Evolutionary conservation across 2,113 vertebrate species (phyloP).

Genomic region (Raja brachyura): DNA sequence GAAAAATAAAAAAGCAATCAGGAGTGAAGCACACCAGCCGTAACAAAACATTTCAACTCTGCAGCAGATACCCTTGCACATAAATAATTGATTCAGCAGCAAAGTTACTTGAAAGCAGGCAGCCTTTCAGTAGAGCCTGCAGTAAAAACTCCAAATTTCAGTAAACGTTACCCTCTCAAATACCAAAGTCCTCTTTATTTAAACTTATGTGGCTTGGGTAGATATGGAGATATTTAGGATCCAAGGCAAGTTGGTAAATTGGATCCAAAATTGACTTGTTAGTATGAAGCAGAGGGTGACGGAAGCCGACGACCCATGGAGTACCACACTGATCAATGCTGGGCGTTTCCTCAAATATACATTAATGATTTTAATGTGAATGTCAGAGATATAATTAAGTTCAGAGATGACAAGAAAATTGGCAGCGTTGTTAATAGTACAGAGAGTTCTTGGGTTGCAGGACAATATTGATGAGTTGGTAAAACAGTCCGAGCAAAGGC

Average conservation of each 20-base stretch:
- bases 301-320: too few relatives aligned
- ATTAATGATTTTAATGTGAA: too few relatives aligned
- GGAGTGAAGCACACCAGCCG: not conserved
- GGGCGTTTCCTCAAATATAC: too few relatives aligned
- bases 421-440: too few relatives aligned
- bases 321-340: too few relatives aligned
- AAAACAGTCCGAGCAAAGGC: too few relatives aligned
- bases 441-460: too few relatives aligned
- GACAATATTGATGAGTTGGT: too few relatives aligned
- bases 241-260: not conserved
- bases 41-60: not conserved
- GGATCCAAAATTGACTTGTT: too few relatives aligned
- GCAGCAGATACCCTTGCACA: not conserved
- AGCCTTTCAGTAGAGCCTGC: not conserved
- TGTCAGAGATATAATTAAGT: too few relatives aligned
- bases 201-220: not conserved
- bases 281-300: too few relatives aligned
- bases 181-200: not conserved
- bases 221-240: not conserved
- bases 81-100: not conserved
- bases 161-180: not conserved
- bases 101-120: not conserved
- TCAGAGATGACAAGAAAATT: too few relatives aligned
- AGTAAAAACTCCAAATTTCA: not conserved
- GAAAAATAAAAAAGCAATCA: constrained; percentile 14